Evolutionary conservation across 2,888 invertebrate genomes (phyloP).

Genomic region (Drosophila mulleri): DNA sequence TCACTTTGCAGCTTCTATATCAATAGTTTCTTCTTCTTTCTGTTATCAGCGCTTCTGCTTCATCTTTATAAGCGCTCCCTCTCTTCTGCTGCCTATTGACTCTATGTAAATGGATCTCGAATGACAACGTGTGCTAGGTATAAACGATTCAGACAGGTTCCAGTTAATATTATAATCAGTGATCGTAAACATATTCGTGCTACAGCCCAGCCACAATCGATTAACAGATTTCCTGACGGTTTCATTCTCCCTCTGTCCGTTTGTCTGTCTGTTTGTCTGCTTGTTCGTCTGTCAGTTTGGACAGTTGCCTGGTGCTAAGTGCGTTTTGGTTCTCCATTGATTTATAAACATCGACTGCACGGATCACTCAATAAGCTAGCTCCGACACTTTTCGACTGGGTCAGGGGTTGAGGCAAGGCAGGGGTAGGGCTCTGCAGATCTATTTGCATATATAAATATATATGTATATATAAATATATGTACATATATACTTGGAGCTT

Average conservation of each 20-base stretch:
- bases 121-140: neutral
- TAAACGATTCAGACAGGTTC: constrained; percentile 12
- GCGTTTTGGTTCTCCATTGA: constrained; percentile 44
- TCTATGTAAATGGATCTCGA: neutral
- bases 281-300: constrained; percentile 11
- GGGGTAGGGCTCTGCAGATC: constrained; percentile 12
- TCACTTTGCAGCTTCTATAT: neutral
- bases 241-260: constrained; percentile 1
- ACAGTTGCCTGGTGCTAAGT: constrained; percentile 32
- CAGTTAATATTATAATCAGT: constrained; percentile 15
- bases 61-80: too few relatives aligned
- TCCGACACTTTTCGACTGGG: constrained; percentile 31
- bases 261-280: neutral
- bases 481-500: constrained; percentile 8
- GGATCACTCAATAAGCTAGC: constrained; percentile 71
- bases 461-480: neutral
- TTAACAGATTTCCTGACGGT: constrained; percentile 28
- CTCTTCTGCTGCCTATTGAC: neutral
- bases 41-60: neutral
- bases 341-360: constrained; percentile 57
- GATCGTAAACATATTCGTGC: constrained; percentile 26
- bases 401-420: constrained; percentile 26
- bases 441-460: constrained; percentile 48
- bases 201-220: constrained; percentile 9
- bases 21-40: neutral